Base-by-base conservation (phyloP, 92 coral and sea anemone species). In the Parazoanthus atlanticus region DNA sequence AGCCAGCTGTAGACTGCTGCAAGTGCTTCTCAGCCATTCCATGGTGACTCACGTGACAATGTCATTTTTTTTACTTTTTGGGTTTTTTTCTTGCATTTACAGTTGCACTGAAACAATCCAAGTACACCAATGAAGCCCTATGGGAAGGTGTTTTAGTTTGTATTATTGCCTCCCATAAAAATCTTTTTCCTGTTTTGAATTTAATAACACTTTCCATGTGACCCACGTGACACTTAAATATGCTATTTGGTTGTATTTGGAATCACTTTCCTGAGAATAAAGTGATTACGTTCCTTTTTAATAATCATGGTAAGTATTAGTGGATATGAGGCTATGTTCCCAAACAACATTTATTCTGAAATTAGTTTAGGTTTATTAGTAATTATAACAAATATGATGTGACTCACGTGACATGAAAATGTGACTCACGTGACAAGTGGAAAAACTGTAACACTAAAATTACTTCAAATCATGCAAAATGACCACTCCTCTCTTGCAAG, bases 401-500 rank as follows among this genome's bases (percentile, higher is more conserved):
- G 41, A 38, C 41, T 38, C 41, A n/a, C n/a, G n/a, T n/a, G n/a
- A n/a, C 91, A 89, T 69, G 85, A 89, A 89, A 89, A 89, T 82
- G 91, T 89, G 91, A 89, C 91, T 89, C 91, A 89, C 76, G 87
- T 81, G 88, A 89, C 91, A 74, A 88, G 90, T 88, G 90, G 79
- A n/a, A 74, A 88, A 88, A 88, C 75, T 32, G 84, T 79, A 66
- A 47, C 69, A 43, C 74, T 79, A 32, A 88, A 67, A 83, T 80
- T 66, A 71, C 46, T 67, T 30, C n/a, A 79, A 80, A 88, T 38
- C 80, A 88, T 80, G 86, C 76, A 78, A 88, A 88, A 88, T 80
- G 78, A 88, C 75, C 74, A 88, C 58, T 80, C 36, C 34, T 86
- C 83, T 86, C 74, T 52, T 86, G 84, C 30, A 76, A 76, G 76